Evolutionary conservation across 2,113 vertebrate genomes (phyloP).

Genomic region (Cyprinodon brontotheroides): DNA sequence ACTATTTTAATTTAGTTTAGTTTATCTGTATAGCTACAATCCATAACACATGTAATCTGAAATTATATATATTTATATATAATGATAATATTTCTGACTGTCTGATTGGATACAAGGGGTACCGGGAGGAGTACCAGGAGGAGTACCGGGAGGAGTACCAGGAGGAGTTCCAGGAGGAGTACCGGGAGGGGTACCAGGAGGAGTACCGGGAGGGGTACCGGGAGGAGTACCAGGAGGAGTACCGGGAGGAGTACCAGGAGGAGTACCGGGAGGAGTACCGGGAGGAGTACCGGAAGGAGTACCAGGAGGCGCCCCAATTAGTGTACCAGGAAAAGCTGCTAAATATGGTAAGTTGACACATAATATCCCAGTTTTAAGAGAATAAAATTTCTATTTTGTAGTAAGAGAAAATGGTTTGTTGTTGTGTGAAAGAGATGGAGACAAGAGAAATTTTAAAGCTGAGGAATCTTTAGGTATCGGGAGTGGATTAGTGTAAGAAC

Average conservation of each 20-base stretch:
- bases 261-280: slow-evolving; percentile 37
- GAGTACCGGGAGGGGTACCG: slow-evolving; percentile 38
- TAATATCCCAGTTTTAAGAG: background rate
- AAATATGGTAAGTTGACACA: slow-evolving; percentile 56
- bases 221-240: slow-evolving; percentile 30
- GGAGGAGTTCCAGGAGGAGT: slow-evolving; percentile 32
- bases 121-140: background rate
- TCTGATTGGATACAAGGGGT: background rate
- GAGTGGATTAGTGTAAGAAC: background rate
- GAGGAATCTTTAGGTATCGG: background rate
- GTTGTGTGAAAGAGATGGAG: too few species aligned
- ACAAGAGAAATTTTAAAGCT: background rate
- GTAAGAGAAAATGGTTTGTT: too few species aligned
- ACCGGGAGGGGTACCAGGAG: slow-evolving; percentile 40
- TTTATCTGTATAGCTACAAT: too few species aligned
- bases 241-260: slow-evolving; percentile 27
- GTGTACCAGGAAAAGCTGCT: slow-evolving; percentile 56
- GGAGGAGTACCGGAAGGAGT: slow-evolving; percentile 23
- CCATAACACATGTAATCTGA: too few species aligned
- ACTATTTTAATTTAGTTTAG: too few species aligned
- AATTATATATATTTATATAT: background rate
- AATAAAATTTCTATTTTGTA: background rate
- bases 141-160: slow-evolving; percentile 5
- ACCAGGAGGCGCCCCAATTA: slow-evolving; percentile 26
- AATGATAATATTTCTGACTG: background rate